phyloP scores from a whole-genome alignment of 2,888 invertebrate species.

The Drosophila infuscata region DNA sequence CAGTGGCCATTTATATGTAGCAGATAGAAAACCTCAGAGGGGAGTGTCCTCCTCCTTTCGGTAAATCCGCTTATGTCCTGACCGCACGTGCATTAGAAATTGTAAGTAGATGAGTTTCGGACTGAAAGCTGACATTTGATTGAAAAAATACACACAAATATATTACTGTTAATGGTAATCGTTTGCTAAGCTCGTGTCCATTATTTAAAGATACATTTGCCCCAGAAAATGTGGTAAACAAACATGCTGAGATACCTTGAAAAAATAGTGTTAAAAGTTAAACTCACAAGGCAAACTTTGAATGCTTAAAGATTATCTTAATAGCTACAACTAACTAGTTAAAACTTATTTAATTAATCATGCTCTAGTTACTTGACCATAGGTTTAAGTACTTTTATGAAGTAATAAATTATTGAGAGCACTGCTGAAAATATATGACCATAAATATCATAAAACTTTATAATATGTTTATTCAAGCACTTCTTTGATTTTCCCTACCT shows the following conservation, averaged over 20 bases:
- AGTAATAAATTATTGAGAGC: not conserved
- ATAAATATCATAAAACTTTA: not conserved
- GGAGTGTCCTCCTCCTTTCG: not conserved
- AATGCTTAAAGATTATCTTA: not conserved
- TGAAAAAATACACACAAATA: constrained; percentile 7
- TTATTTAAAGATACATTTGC: not conserved
- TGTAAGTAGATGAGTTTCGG: constrained; percentile 12
- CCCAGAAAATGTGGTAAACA: not conserved
- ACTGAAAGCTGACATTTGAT: constrained; percentile 46
- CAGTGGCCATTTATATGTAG: constrained; percentile 15
- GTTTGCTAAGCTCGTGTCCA: not conserved
- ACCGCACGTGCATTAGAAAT: constrained; percentile 21
- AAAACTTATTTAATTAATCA: not conserved
- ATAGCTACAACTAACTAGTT: not conserved
- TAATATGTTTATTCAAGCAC: not conserved
- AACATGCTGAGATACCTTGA: not conserved
- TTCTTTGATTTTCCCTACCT: not conserved
- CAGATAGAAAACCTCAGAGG: constrained; percentile 15
- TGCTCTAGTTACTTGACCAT: not conserved
- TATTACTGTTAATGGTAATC: constrained; percentile 6
- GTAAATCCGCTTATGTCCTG: constrained; percentile 47
- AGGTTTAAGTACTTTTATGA: not conserved
- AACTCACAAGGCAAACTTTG: no score
- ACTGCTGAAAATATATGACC: not conserved
- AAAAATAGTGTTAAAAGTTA: not conserved